Base-by-base conservation (phyloP, 2,888 invertebrate genomes). In the Callyntrura sp. region DNA sequence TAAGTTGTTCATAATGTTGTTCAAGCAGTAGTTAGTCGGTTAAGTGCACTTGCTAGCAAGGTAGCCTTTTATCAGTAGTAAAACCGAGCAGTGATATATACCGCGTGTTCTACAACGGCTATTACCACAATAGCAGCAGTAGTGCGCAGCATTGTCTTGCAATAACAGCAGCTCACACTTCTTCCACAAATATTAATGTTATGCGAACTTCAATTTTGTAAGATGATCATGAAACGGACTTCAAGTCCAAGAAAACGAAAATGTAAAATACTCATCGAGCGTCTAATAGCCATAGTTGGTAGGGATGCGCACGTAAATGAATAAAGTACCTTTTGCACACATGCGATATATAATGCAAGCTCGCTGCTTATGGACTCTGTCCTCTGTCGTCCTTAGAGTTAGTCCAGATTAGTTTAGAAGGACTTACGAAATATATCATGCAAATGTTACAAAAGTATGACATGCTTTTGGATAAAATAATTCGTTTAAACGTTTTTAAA, bases 211-310 rank as follows among this genome's bases (percentile, higher is more conserved):
- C 81, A 81, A 60, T 62, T 62, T 81, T 57, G 78, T 28, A 35
- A 25, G 43, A 20, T 89, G 89, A 79, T 89, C 89, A 89, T 89
- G 89, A 89, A 76, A 81, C 60, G 62, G 45, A 20, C 62, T 82
- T 88, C 88, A 89, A 89, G 89, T 89, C 89, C 89, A 89, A 84
- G 89, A 60, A 81, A 43, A 62, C 45, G 12, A 12, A 12, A 79
- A 57, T 60, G 35, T 79, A 55, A 48, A 17, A 28, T 25, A 20
- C 70, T 60, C 23, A 6, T 60, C 20, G n/a, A 57, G 14, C n/a
- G n/a, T n/a, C n/a, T n/a, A 57, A 57, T 17, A 57, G n/a, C n/a
- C n/a, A 14, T 51, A 57, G n/a, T 57, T 57, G 17, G 57, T 57
- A 57, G 17, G 51, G 14, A 14, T 51, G n/a, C n/a, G n/a, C n/a